phyloP scores from a whole-genome alignment of 1,140 invertebrate species.

The silkworm (Bombyx mori) region ASM3026992v2 NC_085123.1:7698501-7699000 shows the following conservation, averaged over 20 bases:
- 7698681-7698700: too few species aligned
- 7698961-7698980: conserved; percentile 54
- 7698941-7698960: conserved; percentile 3
- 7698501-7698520: neutral
- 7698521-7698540: neutral
- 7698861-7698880: conserved; percentile 67
- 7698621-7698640: neutral
- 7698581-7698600: neutral
- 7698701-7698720: conserved; percentile 37
- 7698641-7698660: conserved; percentile 10
- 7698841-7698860: conserved; percentile 70
- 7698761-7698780: neutral
- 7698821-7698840: conserved; percentile 17
- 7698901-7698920: conserved; percentile 5
- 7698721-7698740: conserved; percentile 34
- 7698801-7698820: conserved; percentile 27
- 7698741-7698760: conserved; percentile 27
- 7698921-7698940: neutral
- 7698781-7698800: conserved; percentile 27
- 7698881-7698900: conserved; percentile 20
- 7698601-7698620: neutral
- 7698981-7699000: conserved; percentile 52
- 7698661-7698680: conserved; percentile 10
- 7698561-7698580: too few species aligned
- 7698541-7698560: neutral